Evolutionary conservation across 2,797 vertebrate species (phyloP).

Genomic region (Scomberomorus guttatus): DNA sequence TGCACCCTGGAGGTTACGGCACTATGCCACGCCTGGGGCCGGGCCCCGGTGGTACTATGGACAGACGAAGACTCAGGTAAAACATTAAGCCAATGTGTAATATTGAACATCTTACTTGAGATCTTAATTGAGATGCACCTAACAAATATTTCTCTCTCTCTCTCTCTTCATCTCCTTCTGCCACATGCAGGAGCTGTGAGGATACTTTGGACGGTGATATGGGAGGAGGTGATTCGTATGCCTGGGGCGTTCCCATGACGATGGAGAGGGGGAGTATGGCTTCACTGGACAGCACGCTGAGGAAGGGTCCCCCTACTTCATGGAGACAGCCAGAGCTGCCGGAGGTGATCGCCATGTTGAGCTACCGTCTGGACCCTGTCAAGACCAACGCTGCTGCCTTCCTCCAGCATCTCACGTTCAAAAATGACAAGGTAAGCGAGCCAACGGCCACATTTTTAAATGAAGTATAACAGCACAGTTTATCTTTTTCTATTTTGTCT

Average conservation of each 20-base stretch:
- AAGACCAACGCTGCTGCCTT: conserved; percentile 97
- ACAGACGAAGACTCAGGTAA: conserved; percentile 81
- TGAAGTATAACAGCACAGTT: not conserved
- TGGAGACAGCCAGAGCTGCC: conserved; percentile 98
- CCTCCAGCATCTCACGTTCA: conserved; percentile 97
- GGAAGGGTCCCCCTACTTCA: conserved; percentile 87
- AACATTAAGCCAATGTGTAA: conserved; percentile 39
- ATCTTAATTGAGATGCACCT: not conserved
- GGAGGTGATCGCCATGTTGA: conserved; percentile 97
- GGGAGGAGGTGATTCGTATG: conserved; percentile 87
- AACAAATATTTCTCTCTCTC: not conserved
- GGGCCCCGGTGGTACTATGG: conserved; percentile 64
- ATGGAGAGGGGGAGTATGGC: conserved; percentile 95
- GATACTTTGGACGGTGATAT: conserved; percentile 93
- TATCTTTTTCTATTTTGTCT: not conserved
- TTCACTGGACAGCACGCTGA: conserved; percentile 94
- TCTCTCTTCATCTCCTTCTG: not conserved
- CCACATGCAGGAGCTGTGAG: conserved; percentile 91
- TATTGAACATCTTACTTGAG: not conserved
- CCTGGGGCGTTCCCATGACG: conserved; percentile 91
- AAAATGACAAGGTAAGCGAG: conserved; percentile 92
- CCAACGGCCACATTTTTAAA: not conserved
- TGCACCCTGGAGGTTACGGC: conserved; percentile 89
- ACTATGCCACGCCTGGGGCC: conserved; percentile 89
- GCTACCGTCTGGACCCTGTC: conserved; percentile 94